Conservation (phyloP, 2,888 invertebrate genomes). For the Idaea aversata region DNA sequence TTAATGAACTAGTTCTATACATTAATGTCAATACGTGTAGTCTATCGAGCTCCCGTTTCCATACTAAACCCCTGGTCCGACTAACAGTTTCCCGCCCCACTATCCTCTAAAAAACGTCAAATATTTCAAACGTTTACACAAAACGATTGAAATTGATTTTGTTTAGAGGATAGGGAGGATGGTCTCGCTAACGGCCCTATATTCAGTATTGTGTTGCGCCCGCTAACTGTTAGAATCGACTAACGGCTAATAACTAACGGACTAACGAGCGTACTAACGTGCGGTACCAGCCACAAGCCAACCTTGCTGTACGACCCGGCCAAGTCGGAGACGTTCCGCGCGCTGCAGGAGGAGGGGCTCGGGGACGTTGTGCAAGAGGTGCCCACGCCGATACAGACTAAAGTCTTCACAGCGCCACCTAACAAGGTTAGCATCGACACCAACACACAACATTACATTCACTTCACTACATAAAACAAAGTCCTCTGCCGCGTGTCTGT, state of each 20-base stretch:
- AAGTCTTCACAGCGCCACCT: constrained; percentile 86
- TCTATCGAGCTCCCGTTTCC: constrained; percentile 88
- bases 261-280: constrained; percentile 42
- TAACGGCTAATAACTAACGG: constrained; percentile 71
- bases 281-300: constrained; percentile 80
- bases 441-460: neutral
- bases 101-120: neutral
- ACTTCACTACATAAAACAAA: neutral
- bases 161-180: constrained; percentile 14
- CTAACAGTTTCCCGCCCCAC: constrained; percentile 22
- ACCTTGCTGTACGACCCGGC: constrained; percentile 91
- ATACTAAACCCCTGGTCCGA: constrained; percentile 48
- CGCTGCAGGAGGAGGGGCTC: constrained; percentile 88
- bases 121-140: neutral
- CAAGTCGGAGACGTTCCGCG: constrained; percentile 93
- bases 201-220: constrained; percentile 67
- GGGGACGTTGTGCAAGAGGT: constrained; percentile 85
- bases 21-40: constrained; percentile 81
- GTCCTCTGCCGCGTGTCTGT: too few relatives aligned
- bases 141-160: neutral
- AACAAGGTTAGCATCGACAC: constrained; percentile 68
- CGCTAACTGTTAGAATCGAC: constrained; percentile 51
- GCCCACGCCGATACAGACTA: constrained; percentile 85
- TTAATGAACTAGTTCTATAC: constrained; percentile 68
- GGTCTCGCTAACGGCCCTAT: constrained; percentile 50